phyloP scores from a whole-genome alignment of 2,888 invertebrate genomes.

The Archaeoteleia sp. region DNA sequence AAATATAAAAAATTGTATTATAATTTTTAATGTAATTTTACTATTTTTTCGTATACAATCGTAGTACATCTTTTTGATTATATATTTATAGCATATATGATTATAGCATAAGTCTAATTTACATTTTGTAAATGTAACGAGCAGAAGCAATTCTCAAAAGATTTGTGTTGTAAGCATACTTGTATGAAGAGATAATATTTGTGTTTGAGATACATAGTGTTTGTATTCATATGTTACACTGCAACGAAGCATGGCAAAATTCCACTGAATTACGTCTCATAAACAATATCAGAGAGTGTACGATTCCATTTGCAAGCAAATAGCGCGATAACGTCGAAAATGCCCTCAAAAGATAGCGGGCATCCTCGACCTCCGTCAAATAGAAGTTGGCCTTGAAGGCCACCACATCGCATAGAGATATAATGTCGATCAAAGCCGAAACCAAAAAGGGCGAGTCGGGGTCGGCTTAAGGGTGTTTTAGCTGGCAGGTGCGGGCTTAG shows the following conservation, averaged over 20 bases:
- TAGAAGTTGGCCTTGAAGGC: slow-evolving; percentile 28
- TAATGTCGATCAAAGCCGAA: slow-evolving; percentile 36
- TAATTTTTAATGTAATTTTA: too few relatives aligned
- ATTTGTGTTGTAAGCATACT: too few relatives aligned
- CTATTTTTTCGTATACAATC: too few relatives aligned
- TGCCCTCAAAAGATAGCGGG: not conserved
- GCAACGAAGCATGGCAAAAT: slow-evolving; percentile 25
- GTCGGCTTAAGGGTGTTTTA: slow-evolving; percentile 67
- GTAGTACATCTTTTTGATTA: too few relatives aligned
- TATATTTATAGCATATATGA: too few relatives aligned
- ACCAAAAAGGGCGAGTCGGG: slow-evolving; percentile 48
- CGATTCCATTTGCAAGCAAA: slow-evolving; percentile 7
- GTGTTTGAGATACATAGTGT: too few relatives aligned
- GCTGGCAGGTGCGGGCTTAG: slow-evolving; percentile 62
- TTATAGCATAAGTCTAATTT: too few relatives aligned
- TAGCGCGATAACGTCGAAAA: not conserved
- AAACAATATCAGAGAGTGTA: too few relatives aligned
- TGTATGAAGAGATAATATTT: too few relatives aligned
- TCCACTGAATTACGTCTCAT: slow-evolving; percentile 3
- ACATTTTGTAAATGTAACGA: too few relatives aligned
- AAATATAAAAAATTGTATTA: too few relatives aligned
- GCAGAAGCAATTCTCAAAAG: too few relatives aligned
- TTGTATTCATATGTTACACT: slow-evolving; percentile 25
- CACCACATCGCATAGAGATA: not conserved
- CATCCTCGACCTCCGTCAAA: slow-evolving; percentile 8